Base-by-base conservation (phyloP, 2,113 vertebrate species). In the Ophiodon elongatus region DNA sequence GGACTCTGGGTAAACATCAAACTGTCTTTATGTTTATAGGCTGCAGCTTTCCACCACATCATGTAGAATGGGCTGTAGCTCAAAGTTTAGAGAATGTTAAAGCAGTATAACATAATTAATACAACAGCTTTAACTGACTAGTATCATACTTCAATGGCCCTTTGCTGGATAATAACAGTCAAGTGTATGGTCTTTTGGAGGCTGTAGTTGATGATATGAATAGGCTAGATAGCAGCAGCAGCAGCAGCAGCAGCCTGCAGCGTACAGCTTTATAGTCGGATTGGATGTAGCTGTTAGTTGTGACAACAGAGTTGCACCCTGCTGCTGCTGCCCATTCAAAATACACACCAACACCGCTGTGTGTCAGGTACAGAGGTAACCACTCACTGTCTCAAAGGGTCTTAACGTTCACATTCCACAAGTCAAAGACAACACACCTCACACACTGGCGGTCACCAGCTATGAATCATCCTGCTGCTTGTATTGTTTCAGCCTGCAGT, bases 341-440 rank as follows among this genome's bases (percentile, higher is more conserved):
- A 68, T 8, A 33, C 57, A 56, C 23, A 75, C 17, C 9, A 27
- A 21, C 65, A 43, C 7, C 5, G 8, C 7, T 4, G 14, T 17
- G 25, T 52, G 35, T 47, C 63, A 35, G 35, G 2, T 19, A 7
- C 39, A 41, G 15, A 29, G 19, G 31, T 69, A 78, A 69, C 47
- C 17, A 27, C 35, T 56, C 17, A n/a, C 33, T 35, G 19, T 78
- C 29, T 65, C n/a, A 81, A 59, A 67, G 75, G 50, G 25, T 50
- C 31, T 63, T 3, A 41, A 33, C 19, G 43, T 91, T 82, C 76
- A 10, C 73, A 67, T 50, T 68, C 41, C 27, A 33, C 29, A 27
- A 56, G 47, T 66, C 33, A 76, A 79, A 79, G 43, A 33, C 27
- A 64, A 76, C 37, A 47, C 62, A 35, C 27, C 74, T 50, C 33